Evolutionary conservation across 1,140 invertebrate genomes (phyloP).

Genomic region (Pollicipes pollicipes): DNA sequence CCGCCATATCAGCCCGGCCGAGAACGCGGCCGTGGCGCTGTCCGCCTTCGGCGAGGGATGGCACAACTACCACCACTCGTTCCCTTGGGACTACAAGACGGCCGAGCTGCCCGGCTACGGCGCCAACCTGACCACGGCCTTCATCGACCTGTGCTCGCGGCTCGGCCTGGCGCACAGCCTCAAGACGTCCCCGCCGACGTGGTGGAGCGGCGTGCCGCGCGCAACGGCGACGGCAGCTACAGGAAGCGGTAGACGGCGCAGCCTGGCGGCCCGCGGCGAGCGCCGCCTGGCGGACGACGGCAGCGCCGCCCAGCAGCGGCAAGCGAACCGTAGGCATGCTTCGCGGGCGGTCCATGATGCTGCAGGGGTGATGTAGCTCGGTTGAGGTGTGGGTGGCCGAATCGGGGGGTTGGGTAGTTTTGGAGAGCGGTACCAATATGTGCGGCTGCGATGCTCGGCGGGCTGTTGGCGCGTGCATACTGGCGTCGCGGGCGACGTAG

Average conservation of each 20-base stretch:
- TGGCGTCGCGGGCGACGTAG: too few species aligned
- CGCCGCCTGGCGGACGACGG: too few species aligned
- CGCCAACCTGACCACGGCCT: conserved; percentile 30
- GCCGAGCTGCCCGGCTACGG: conserved; percentile 33
- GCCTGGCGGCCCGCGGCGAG: too few species aligned
- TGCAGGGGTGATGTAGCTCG: too few species aligned
- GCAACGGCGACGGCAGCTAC: conserved; percentile 51
- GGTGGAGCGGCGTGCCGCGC: conserved; percentile 28
- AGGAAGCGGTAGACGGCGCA: conserved; percentile 2
- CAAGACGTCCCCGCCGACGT: conserved; percentile 29
- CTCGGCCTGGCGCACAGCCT: conserved; percentile 44
- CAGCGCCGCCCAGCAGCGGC: too few species aligned
- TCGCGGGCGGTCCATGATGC: too few species aligned
- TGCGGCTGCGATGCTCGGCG: too few species aligned
- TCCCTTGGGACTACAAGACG: conserved; percentile 52
- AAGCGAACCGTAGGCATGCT: too few species aligned
- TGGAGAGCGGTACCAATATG: too few species aligned
- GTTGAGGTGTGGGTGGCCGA: too few species aligned
- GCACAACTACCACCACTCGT: conserved; percentile 63
- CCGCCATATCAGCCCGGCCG: conserved; percentile 38
- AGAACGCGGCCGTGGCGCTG: conserved; percentile 32
- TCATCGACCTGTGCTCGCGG: conserved; percentile 41
- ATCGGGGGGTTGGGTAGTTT: too few species aligned
- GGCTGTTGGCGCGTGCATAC: too few species aligned
- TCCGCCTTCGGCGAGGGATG: conserved; percentile 38